Base-by-base conservation (phyloP, 2,113 vertebrate genomes). In the Perca fluviatilis region DNA sequence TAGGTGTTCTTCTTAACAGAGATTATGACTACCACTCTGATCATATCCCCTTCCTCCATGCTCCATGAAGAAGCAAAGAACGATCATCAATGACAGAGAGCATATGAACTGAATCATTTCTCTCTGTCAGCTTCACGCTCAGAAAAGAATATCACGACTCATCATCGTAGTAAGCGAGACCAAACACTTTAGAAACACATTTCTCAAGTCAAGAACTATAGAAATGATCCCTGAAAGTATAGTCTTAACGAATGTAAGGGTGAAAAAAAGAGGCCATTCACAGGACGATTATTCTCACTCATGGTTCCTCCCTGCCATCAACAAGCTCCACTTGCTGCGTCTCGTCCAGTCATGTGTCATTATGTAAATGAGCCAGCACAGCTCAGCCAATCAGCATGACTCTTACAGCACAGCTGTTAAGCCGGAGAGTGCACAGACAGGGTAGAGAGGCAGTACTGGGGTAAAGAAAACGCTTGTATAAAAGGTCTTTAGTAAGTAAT, bases 171-270 rank as follows among this genome's bases (percentile, higher is more conserved):
- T 19, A 90, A 40, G 83, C 68, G 80, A 93, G 88, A 94, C 92
- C 56, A 69, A 21, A 19, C 92, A 89, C 63, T 89, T 93, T 91
- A 87, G 87, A 93, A 92, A 93, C 83, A 75, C 89, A 93, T 90
- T 93, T 85, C 92, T 78, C 82, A 84, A 89, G 93, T 30, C 30
- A 30, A 5, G 0, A 30, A 30, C 4, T 92, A 91, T 89, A 92
- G 88, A 92, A 91, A 89, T 91, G 84, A 92, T 89, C 80, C 84
- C 87, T 49, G 84, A 91, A 93, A 94, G 90, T 93, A 93, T 91
- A 92, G 92, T 91, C 92, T 91, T 25, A 2, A 25, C 25, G 2
- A 25, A 1, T 25, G 2, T 25, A 25, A 2, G 2, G 25, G 6
- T 50, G 16, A 50, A n/a, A 54, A 54, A 25, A 25, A 1, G 25